Base-by-base conservation (phyloP, 2,113 vertebrate species). In the Notothenia rossii region DNA sequence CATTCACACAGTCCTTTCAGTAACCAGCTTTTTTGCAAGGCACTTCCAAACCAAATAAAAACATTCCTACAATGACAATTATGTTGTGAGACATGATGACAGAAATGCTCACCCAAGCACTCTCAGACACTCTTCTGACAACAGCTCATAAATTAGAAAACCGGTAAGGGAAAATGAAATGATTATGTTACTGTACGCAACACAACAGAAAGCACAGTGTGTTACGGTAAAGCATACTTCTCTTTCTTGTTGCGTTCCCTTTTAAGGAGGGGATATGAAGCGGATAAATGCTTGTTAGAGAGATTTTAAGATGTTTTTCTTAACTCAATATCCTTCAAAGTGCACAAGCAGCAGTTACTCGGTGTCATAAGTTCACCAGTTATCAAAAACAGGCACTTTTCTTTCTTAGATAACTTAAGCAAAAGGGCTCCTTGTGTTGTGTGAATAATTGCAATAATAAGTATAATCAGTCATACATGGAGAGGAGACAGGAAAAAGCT, bases 351-450 rank as follows among this genome's bases (percentile, higher is more conserved):
- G 36, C 29, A 71, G 61, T 49, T 36, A 12, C 49, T 59, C 4
- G 1, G 83, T 29, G 56, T 72, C 56, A 70, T 66, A 54, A 18
- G 76, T 8, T 77, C 61, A 43, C 40, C 10, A 20, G 70, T 51
- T 51, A 20, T 46, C 0, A 5, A 45, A 76, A 76, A 88, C 72
- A 87, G 85, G 86, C 88, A 88, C 88, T 83, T 85, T 66, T 79
- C 77, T 75, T 60, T 59, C 54, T 72, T 48, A 33, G 45, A 78
- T 61, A 85, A 86, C 55, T 10, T 2, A 66, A 64, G 80, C 63
- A 85, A 72, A 85, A 55, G 15, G 17, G 50, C 20, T 69, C 65
- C 9, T 77, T 72, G 78, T 46, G 29, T 25, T 10, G 22, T 10
- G 22, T 6, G 10, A 80, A 82, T 71, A 71, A 79, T 77, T 0